These are phyloP conservation scores for Oncorhynchus tshawytscha DNA, from an alignment of 2,113 vertebrate species.

Conservation along the genomic window DNA sequence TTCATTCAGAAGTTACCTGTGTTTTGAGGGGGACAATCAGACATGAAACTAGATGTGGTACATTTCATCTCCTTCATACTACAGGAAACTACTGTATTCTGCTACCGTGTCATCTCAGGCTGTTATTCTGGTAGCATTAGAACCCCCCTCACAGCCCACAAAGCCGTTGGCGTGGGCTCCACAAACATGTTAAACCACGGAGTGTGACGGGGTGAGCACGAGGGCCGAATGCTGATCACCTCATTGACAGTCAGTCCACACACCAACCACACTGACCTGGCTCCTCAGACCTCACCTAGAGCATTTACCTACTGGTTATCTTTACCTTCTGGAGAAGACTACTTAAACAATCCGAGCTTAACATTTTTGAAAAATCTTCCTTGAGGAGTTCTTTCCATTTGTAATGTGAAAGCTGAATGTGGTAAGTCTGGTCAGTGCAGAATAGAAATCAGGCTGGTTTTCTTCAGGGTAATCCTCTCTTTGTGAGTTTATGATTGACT, in stretches of 20 bases:
- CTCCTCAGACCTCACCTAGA: constrained; percentile 55
- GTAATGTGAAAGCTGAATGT: constrained; percentile 12
- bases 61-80: constrained; percentile 31
- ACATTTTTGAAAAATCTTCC: constrained; percentile 2
- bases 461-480: constrained; percentile 23
- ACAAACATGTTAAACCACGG: constrained; percentile 62
- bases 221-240: constrained; percentile 59
- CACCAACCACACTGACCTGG: constrained; percentile 45
- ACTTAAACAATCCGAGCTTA: constrained; percentile 9
- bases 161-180: constrained; percentile 44
- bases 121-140: constrained; percentile 42
- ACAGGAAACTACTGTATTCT: constrained; percentile 28
- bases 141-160: constrained; percentile 37
- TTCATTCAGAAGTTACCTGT: constrained; percentile 10
- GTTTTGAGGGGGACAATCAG: constrained; percentile 37
- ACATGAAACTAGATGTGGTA: constrained; percentile 18
- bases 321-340: constrained; percentile 7
- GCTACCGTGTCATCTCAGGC: constrained; percentile 37
- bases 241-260: constrained; percentile 53
- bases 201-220: constrained; percentile 53
- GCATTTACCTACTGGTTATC: constrained; percentile 47
- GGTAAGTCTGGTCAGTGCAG: constrained; percentile 2
- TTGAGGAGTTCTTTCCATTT: not conserved
- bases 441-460: constrained; percentile 9
- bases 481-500: constrained; percentile 15